Evolutionary conservation across 2,888 invertebrate species (phyloP).

Genomic region (Amphipyra berbera): DNA sequence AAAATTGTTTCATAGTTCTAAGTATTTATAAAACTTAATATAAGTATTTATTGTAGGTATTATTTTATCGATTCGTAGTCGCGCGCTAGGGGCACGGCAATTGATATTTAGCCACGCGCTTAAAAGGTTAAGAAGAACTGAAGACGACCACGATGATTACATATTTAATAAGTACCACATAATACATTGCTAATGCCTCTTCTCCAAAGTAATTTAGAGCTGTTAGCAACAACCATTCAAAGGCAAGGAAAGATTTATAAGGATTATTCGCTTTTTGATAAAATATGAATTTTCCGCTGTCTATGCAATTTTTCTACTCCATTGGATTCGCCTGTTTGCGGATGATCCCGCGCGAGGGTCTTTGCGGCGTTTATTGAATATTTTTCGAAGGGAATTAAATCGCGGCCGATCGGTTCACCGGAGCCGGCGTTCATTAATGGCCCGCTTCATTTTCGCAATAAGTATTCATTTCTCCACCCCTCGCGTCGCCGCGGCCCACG

Average conservation of each 20-base stretch:
- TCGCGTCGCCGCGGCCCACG: conserved; percentile 55
- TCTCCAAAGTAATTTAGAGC: conserved; percentile 40
- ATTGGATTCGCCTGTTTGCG: conserved; percentile 73
- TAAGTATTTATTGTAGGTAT: too few species aligned
- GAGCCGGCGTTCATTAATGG: conserved; percentile 82
- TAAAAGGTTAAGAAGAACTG: conserved; percentile 21
- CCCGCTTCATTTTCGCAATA: conserved; percentile 87
- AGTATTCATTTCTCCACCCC: conserved; percentile 84
- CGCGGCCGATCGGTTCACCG: conserved; percentile 77
- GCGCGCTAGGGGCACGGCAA: too few species aligned
- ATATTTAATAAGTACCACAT: conserved; percentile 9
- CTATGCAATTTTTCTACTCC: conserved; percentile 74
- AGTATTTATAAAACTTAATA: too few species aligned
- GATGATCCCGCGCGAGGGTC: conserved; percentile 69
- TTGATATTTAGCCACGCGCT: too few species aligned
- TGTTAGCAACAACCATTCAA: conserved; percentile 46
- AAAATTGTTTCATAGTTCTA: too few species aligned
- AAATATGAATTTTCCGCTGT: conserved; percentile 60
- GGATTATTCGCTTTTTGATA: conserved; percentile 58
- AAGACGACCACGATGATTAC: background rate
- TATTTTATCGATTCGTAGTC: too few species aligned
- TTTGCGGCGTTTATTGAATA: conserved; percentile 84
- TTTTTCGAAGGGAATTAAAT: conserved; percentile 85
- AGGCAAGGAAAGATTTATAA: conserved; percentile 54
- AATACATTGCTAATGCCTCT: conserved; percentile 23